Evolutionary conservation across 2,113 vertebrate genomes (phyloP), one percentile per base, ranked within the genome.

Genomic region (Probosciger aterrimus): DNA sequence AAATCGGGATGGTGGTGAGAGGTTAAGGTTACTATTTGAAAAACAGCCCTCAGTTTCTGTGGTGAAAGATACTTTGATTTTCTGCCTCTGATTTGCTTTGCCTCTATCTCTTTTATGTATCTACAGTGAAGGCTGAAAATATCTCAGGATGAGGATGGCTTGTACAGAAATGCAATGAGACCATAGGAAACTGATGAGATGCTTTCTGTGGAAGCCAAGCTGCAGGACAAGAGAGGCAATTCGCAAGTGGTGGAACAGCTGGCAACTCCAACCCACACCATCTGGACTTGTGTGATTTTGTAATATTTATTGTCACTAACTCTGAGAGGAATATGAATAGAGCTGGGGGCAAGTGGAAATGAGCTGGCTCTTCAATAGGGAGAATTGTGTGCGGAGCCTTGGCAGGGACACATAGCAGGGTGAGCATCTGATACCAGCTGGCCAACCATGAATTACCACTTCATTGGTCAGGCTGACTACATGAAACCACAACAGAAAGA

Each of bases 261-360:
- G 84, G 81, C 93, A 95, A 50, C 82, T 94, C 39, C 78, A 97
- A 92, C 86, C 76, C 79, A 91, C 87, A 67, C 94, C 88, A 97
- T 96, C 82, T 95, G 87, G 86, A 70, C 82, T 87, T 89, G 86
- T 94, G 91, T 93, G 86, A 94, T 96, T 97, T 93, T 91, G 73
- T 96, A 74, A 60, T 93, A 94, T 96, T 97, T 96, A 90, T 92
- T 91, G 95, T 94, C 93, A 93, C 63, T 95, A 86, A 93, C 92
- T 96, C 90, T 44, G 74, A 91, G 94, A 95, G 88, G 69, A 95
- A 71, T 94, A 86, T 95, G 95, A 97, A 96, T 71, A 89, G 95
- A 96, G 73, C 87, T 96, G 94, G 93, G 94, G 96, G 59, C 30
- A 75, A 90, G 79, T 95, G 65, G 75, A 96, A 78, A 94, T 91